Evolutionary conservation across 2,888 invertebrate genomes (phyloP), one percentile per base, ranked within the genome.

Genomic region (Lasioglossum calceatum): DNA sequence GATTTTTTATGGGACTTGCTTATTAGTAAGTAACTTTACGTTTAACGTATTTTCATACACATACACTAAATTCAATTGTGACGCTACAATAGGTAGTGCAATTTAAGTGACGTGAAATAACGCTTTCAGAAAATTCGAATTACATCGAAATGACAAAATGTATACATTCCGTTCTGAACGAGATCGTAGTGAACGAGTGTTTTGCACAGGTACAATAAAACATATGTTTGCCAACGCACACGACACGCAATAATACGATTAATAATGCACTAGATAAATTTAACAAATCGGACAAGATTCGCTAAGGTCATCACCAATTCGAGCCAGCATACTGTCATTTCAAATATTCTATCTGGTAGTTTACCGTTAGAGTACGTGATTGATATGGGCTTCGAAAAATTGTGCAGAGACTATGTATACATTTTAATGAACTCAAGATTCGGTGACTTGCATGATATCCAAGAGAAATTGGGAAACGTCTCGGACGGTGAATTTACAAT

Each of bases 341-440:
- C 92, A 36, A 90, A 92, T 54, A 89, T 92, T 74, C 82, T 93
- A 23, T 85, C 87, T n/a, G 92, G 91, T 79, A 91, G 91, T 88
- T 84, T 93, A 70, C 92, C 94, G 1, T 88, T 95, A 78, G 93
- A 95, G 88, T 88, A 93, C 71, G 81, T 93, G 1, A 87, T 94
- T 42, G 94, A 95, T 71, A 92, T 93, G 82, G 94, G 94, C 78
- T 88, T 94, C 44, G 91, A 93, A 76, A 95, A 95, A 87, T 87
- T 95, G 61, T 89, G 79, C 19, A 91, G 91, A 67, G 94, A 95
- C 84, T 94, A 94, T 42, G 88, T 85, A 44, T 92, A 93, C 27
- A 86, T 94, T 74, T 84, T 95, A 44, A 77, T 89, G 50, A 91
- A 89, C 77, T 86, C 92, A 32, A 90, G 90, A 86, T 86, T 94